phyloP scores from a whole-genome alignment of 1,140 invertebrate species.

The Zophobas atratus region DNA sequence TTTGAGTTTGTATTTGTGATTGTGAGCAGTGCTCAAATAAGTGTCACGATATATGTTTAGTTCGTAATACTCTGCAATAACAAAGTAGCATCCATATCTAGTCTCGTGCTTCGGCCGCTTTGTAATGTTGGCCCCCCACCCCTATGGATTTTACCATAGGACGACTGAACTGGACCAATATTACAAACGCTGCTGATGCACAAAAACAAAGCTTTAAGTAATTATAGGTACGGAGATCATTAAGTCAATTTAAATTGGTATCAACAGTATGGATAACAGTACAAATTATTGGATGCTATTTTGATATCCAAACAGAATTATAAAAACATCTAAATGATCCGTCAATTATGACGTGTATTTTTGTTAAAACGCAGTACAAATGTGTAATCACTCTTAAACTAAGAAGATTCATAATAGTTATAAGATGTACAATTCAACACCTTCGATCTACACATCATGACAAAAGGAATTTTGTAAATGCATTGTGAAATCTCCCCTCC shows the following conservation, averaged over 20 bases:
- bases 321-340: conserved; percentile 58
- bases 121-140: not conserved
- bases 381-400: conserved; percentile 63
- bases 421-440: conserved; percentile 51
- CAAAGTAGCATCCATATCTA: conserved; percentile 50
- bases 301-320: conserved; percentile 52
- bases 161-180: conserved; percentile 23
- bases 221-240: conserved; percentile 45
- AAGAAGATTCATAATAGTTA: conserved; percentile 52
- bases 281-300: conserved; percentile 60
- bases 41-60: conserved; percentile 58
- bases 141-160: conserved; percentile 8
- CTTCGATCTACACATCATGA: conserved; percentile 11
- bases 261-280: conserved; percentile 48
- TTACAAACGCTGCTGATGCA: not conserved
- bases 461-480: conserved; percentile 28
- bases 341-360: conserved; percentile 66
- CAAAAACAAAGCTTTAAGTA: conserved; percentile 55
- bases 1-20: conserved; percentile 61
- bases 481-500: conserved; percentile 7
- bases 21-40: conserved; percentile 60
- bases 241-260: conserved; percentile 48
- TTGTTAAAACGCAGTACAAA: conserved; percentile 67
- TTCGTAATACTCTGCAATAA: conserved; percentile 50
- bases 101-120: conserved; percentile 31